These are phyloP conservation scores for Dinocampus coccinellae DNA, from an alignment of 2,888 invertebrate species.

Conservation along the genomic window DNA sequence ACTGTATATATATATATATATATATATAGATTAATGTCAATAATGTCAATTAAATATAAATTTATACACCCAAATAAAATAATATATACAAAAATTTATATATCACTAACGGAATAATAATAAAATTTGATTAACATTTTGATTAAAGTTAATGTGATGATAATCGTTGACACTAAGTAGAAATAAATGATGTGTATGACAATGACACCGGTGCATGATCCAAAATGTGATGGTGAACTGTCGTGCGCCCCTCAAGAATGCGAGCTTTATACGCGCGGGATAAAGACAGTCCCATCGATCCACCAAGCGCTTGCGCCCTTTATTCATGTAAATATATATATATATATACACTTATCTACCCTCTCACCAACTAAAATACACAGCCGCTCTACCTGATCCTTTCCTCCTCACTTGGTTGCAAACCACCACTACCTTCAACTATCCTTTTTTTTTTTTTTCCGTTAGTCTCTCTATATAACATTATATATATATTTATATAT, in stretches of 20 bases:
- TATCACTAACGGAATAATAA: background rate
- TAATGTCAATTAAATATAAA: background rate
- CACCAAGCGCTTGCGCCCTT: conserved; percentile 66
- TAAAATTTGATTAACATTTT: conserved; percentile 1
- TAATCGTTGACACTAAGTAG: conserved; percentile 4
- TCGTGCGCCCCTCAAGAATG: conserved; percentile 64
- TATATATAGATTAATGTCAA: background rate
- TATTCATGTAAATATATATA: conserved; percentile 36
- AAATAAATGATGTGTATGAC: background rate
- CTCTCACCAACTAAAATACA: conserved; percentile 16
- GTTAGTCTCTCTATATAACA: conserved; percentile 10
- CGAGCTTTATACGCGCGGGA: conserved; percentile 66
- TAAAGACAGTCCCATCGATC: conserved; percentile 65
- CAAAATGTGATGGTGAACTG: conserved; percentile 65
- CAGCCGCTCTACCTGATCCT: background rate
- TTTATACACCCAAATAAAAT: background rate
- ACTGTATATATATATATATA: background rate
- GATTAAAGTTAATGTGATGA: conserved; percentile 6
- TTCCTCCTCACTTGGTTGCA: conserved; percentile 7
- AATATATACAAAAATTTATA: background rate
- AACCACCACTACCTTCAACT: background rate
- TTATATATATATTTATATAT: background rate
- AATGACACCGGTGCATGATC: conserved; percentile 57
- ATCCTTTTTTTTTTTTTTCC: conserved; percentile 15
- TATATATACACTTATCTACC: conserved; percentile 26